phyloP scores from a whole-genome alignment of 2,888 invertebrate species.

The Allolobophora icterica region DNA sequence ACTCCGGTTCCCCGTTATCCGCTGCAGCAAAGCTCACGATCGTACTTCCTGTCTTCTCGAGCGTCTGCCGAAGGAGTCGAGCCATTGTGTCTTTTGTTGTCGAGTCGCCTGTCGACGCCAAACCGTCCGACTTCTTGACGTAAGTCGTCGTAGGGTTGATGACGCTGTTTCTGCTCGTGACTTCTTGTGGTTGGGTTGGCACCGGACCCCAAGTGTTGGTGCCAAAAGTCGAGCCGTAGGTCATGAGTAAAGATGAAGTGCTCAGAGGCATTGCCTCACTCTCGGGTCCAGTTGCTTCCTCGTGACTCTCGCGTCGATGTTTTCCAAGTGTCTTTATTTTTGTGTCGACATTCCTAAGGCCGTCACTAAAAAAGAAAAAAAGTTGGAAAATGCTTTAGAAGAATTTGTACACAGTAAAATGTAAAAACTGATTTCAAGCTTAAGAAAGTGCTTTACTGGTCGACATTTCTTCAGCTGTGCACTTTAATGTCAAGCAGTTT shows the following conservation, averaged over 20 bases:
- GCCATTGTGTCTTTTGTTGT: conserved; percentile 28
- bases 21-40: conserved; percentile 7
- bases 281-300: background rate
- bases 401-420: too few relatives aligned
- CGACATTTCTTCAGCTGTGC: background rate
- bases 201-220: background rate
- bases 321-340: background rate
- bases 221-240: conserved; percentile 21
- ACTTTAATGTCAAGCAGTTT: too few relatives aligned
- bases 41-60: conserved; percentile 24
- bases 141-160: background rate
- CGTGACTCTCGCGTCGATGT: background rate
- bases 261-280: conserved; percentile 24
- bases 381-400: background rate
- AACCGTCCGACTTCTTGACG: background rate
- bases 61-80: conserved; percentile 12
- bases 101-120: background rate
- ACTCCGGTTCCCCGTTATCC: background rate
- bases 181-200: background rate
- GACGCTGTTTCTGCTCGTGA: background rate
- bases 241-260: conserved; percentile 31
- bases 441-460: background rate
- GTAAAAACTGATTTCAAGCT: background rate
- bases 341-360: background rate
- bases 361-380: background rate